phyloP scores from a whole-genome alignment of 2,888 invertebrate genomes.

The Drosophila melanocephala region DNA sequence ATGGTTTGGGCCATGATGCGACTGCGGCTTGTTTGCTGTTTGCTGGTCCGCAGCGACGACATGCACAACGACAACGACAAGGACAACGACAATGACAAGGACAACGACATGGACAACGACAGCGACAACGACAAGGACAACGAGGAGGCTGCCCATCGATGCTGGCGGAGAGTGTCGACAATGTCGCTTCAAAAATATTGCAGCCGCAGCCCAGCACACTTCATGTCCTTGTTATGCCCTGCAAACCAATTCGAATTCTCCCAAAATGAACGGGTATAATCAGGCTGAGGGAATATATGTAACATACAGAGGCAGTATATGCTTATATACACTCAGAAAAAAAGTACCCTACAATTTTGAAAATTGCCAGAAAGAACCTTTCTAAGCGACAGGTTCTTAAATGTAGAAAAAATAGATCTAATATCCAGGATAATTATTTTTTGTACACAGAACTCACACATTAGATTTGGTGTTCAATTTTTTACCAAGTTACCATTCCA shows the following conservation, averaged over 20 bases:
- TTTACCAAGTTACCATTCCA: background rate
- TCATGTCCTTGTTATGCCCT: conserved; percentile 51
- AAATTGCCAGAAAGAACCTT: background rate
- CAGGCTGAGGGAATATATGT: too few relatives aligned
- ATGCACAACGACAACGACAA: conserved; percentile 54
- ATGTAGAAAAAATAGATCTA: background rate
- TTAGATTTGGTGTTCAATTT: background rate
- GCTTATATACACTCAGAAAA: too few relatives aligned
- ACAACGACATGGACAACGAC: conserved; percentile 17
- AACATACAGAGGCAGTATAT: background rate
- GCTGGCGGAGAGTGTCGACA: conserved; percentile 67
- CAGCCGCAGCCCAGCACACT: conserved; percentile 59
- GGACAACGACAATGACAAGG: conserved; percentile 37
- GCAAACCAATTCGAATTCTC: background rate
- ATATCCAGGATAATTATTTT: background rate
- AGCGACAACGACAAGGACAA: conserved; percentile 1
- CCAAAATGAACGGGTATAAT: background rate
- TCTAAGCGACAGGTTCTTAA: background rate
- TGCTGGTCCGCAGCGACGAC: conserved; percentile 67
- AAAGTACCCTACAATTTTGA: background rate
- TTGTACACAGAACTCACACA: background rate
- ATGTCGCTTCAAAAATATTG: conserved; percentile 80
- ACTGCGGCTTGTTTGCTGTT: conserved; percentile 77
- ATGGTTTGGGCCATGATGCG: conserved; percentile 24
- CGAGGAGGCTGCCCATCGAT: conserved; percentile 57